A percentile compares a stretch with the other conserved stretches of the same genome.
These are phyloP conservation scores for Channa striata DNA, from an alignment of 2,797 vertebrate species.

Conservation along the genomic window DNA sequence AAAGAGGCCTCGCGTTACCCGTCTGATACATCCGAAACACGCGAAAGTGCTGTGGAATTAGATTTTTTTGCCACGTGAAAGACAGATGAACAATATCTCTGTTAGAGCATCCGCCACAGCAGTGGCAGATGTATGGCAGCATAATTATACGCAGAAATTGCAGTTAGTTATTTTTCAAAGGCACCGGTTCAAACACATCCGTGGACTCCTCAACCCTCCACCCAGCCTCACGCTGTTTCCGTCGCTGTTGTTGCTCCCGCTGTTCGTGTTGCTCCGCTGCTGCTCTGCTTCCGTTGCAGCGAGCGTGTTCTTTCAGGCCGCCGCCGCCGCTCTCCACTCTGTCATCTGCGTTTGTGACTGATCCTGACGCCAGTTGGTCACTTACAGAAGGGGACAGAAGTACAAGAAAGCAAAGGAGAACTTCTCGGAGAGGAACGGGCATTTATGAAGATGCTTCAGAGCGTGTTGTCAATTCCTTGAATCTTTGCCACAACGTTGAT, in stretches of 20 bases:
- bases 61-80: conserved; percentile 32
- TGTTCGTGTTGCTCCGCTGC: conserved; percentile 40
- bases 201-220: conserved; percentile 13
- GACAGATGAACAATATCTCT: conserved; percentile 11
- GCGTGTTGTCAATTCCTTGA: background rate
- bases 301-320: conserved; percentile 6
- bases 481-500: background rate
- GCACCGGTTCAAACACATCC: conserved; percentile 58
- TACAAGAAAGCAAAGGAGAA: background rate
- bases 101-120: conserved; percentile 31
- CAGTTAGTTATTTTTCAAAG: conserved; percentile 64
- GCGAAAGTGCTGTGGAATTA: conserved; percentile 15
- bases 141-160: conserved; percentile 51
- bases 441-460: conserved; percentile 4
- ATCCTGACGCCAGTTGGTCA: conserved; percentile 22
- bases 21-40: conserved; percentile 15
- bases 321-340: conserved; percentile 19
- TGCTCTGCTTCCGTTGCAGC: conserved; percentile 15
- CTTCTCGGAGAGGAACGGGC: background rate
- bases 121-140: conserved; percentile 34
- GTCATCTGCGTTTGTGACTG: background rate
- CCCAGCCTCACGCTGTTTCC: conserved; percentile 53
- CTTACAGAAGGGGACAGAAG: conserved; percentile 17
- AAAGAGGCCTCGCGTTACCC: background rate
- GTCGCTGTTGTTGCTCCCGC: conserved; percentile 15